A percentile compares a stretch with the other conserved stretches of the same genome.
These are phyloP conservation scores for Polydrusus tereticollis DNA, from an alignment of 2,888 invertebrate genomes.

Conservation along the genomic window DNA sequence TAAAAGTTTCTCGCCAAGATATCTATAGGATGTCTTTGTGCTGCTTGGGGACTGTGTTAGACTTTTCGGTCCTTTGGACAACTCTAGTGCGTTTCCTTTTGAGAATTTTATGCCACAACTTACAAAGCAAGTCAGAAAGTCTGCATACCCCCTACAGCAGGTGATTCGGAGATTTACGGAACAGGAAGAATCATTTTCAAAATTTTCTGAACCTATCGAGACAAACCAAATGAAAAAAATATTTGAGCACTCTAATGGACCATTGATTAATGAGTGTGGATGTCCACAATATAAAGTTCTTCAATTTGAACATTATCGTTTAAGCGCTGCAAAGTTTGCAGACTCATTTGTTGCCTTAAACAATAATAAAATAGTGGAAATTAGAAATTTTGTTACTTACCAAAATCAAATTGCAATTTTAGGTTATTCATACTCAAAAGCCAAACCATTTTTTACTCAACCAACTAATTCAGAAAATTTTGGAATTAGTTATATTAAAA, in stretches of 20 bases:
- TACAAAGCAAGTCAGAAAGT: constrained; percentile 13
- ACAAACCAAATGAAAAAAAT: not conserved
- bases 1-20: no score
- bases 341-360: constrained; percentile 27
- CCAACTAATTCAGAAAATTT: constrained; percentile 3
- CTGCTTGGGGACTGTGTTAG: constrained; percentile 46
- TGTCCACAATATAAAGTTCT: constrained; percentile 25
- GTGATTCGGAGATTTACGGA: not conserved
- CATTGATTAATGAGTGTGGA: not conserved
- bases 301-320: constrained; percentile 7
- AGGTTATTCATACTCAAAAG: not conserved
- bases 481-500: constrained; percentile 1
- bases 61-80: constrained; percentile 47
- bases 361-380: constrained; percentile 22
- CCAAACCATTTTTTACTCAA: constrained; percentile 15
- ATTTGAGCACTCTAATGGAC: not conserved
- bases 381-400: constrained; percentile 25
- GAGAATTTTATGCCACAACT: constrained; percentile 21
- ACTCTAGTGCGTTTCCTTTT: constrained; percentile 35
- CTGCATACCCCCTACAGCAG: constrained; percentile 14
- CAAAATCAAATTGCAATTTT: not conserved
- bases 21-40: no score
- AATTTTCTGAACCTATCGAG: not conserved
- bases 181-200: not conserved
- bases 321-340: constrained; percentile 17